Evolutionary conservation across 2,113 vertebrate species (phyloP).

Genomic region (Erythrolamprus reginae): DNA sequence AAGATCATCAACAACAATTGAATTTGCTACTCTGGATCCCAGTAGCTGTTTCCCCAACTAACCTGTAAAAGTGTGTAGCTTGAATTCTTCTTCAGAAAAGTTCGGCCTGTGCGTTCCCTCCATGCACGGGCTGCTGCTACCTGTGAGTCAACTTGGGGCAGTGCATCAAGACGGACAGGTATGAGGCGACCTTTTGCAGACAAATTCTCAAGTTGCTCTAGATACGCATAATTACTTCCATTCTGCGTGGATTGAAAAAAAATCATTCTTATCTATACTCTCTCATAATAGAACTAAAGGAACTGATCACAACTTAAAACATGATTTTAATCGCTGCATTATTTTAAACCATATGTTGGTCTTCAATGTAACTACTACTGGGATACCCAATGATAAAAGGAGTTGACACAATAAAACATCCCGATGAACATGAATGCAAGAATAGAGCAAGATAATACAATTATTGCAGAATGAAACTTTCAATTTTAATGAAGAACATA

Average conservation of each 20-base stretch:
- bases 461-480: neutral
- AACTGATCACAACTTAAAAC: neutral
- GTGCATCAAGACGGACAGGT: slow-evolving; percentile 84
- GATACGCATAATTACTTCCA: slow-evolving; percentile 86
- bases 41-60: neutral
- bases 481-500: neutral
- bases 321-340: neutral
- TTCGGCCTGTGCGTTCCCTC: slow-evolving; percentile 92
- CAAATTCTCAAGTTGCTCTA: slow-evolving; percentile 92
- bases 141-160: slow-evolving; percentile 93
- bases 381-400: neutral
- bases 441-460: neutral
- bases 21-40: neutral
- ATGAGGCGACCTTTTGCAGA: slow-evolving; percentile 90
- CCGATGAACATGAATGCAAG: neutral
- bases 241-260: slow-evolving; percentile 64
- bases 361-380: neutral
- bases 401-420: neutral
- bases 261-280: neutral
- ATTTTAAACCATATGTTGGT: neutral
- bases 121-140: slow-evolving; percentile 90
- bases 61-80: slow-evolving; percentile 93
- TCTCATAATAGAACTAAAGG: neutral
- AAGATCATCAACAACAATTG: neutral
- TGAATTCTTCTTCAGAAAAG: slow-evolving; percentile 99